phyloP scores from a whole-genome alignment of 2,797 vertebrate species.

The Ispidina lecontei region DNA sequence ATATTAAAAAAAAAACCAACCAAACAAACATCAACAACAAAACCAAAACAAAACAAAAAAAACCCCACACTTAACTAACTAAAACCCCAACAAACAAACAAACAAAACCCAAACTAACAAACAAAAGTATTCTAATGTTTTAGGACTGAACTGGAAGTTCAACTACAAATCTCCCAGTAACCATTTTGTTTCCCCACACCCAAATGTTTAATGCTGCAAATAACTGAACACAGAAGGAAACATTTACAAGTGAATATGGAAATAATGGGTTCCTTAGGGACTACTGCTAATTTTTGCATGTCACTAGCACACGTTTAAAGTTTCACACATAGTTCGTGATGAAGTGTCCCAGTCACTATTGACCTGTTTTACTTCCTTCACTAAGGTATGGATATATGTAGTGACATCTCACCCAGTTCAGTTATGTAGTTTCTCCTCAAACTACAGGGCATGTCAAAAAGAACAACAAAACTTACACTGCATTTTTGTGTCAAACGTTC shows the following conservation, averaged over 20 bases:
- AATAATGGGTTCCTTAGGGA: neutral
- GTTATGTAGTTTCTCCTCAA: neutral
- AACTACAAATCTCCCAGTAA: neutral
- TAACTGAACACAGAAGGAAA: neutral
- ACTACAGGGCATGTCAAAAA: neutral
- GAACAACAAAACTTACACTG: neutral
- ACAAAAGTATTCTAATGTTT: neutral
- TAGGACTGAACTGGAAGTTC: neutral
- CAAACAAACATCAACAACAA: too few relatives aligned
- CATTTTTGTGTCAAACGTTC: neutral
- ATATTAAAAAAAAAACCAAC: neutral
- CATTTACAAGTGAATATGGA: neutral
- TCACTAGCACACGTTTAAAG: neutral
- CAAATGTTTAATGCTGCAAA: neutral
- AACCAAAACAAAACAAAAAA: too few relatives aligned
- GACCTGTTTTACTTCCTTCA: neutral
- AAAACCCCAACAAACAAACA: too few relatives aligned
- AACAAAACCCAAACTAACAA: neutral
- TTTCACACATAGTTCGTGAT: neutral
- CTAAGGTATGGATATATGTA: accelerated
- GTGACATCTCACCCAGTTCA: neutral
- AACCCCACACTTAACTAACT: too few relatives aligned
- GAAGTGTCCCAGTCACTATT: neutral
- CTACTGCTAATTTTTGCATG: neutral
- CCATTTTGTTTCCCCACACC: neutral